Conservation (phyloP, 2,113 vertebrate species). For the Entomyzon cyanotis region DNA sequence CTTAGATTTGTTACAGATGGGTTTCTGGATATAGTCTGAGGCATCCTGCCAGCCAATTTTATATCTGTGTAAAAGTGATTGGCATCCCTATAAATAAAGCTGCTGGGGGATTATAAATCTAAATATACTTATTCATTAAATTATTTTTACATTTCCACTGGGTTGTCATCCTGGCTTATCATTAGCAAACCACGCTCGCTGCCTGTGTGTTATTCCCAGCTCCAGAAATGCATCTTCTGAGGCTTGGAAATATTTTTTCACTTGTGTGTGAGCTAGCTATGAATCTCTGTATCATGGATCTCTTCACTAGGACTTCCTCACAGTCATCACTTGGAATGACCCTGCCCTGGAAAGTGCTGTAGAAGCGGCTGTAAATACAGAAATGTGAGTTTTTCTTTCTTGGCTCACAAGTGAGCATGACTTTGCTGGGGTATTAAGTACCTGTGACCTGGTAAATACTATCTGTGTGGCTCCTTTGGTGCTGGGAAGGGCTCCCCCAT, state of each 20-base stretch:
- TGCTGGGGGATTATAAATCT: slow-evolving; percentile 51
- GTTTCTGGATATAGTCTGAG: slow-evolving; percentile 44
- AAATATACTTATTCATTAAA: slow-evolving; percentile 62
- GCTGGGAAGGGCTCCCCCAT: background rate
- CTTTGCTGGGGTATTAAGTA: background rate
- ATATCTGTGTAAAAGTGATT: slow-evolving; percentile 57
- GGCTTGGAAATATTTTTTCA: background rate
- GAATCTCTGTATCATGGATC: background rate
- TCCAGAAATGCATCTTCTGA: background rate
- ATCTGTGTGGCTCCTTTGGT: background rate
- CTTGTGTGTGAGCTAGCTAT: background rate
- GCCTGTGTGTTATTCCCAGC: background rate
- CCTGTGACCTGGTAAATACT: background rate
- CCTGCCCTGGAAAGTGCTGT: background rate
- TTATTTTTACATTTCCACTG: slow-evolving; percentile 47
- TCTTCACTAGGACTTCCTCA: background rate
- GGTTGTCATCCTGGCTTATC: background rate
- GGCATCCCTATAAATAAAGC: slow-evolving; percentile 62
- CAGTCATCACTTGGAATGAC: background rate
- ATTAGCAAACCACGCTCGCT: background rate
- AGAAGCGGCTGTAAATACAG: background rate
- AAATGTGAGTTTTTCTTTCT: background rate
- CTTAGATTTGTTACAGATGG: slow-evolving; percentile 64
- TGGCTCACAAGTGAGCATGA: background rate
- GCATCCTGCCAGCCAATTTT: slow-evolving; percentile 51